These are phyloP conservation scores for Diplosoma virens DNA, from an alignment of 23 tunicate species.

Conservation along the genomic window DNA sequence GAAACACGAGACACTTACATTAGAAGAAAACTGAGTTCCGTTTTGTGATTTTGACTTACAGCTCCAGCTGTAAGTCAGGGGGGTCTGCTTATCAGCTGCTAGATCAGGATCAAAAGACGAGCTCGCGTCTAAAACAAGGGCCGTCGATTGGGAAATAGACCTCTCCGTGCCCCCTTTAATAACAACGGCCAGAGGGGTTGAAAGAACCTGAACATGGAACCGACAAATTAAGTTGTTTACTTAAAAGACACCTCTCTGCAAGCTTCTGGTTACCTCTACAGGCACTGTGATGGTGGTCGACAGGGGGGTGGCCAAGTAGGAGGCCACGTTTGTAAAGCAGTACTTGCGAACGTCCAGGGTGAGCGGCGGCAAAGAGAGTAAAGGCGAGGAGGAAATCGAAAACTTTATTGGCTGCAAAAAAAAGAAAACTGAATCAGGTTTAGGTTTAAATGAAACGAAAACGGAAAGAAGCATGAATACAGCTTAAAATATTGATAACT, in stretches of 20 bases:
- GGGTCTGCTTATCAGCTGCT: slow-evolving; percentile 10
- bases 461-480: too few species aligned
- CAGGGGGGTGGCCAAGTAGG: slow-evolving; percentile 45
- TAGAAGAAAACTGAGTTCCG: too few species aligned
- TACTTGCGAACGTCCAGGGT: slow-evolving; percentile 38
- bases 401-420: too few species aligned
- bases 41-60: slow-evolving; percentile 15
- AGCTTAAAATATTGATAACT: too few species aligned
- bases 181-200: slow-evolving; percentile 64
- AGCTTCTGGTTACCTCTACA: slow-evolving; percentile 16
- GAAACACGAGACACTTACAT: too few species aligned
- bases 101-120: slow-evolving; percentile 76
- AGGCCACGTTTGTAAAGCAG: slow-evolving; percentile 41
- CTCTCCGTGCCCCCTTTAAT: slow-evolving; percentile 65
- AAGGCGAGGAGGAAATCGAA: slow-evolving; percentile 30
- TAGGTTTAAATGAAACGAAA: too few species aligned
- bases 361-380: slow-evolving; percentile 39
- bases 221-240: background rate
- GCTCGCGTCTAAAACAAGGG: slow-evolving; percentile 52
- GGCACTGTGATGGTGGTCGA: slow-evolving; percentile 8
- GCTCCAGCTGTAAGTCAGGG: slow-evolving; percentile 33
- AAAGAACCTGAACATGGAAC: slow-evolving; percentile 23
- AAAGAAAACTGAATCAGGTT: too few species aligned
- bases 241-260: background rate
- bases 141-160: slow-evolving; percentile 28